phyloP scores from a whole-genome alignment of 2,888 invertebrate species.

The Drosophila bunnanda region DNA sequence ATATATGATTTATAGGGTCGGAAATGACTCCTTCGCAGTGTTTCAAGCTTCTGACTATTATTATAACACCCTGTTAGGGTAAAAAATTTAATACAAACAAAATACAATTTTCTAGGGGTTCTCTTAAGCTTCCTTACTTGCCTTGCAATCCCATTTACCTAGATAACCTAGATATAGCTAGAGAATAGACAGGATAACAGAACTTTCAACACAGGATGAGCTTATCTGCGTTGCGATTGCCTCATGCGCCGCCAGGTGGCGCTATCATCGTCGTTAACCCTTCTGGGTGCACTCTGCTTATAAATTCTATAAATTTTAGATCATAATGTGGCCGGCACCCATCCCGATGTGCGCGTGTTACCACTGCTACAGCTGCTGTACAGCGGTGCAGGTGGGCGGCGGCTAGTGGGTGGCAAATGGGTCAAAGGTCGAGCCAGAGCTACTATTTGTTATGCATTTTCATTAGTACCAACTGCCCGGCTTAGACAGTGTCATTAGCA shows the following conservation, averaged over 20 bases:
- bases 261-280: constrained; percentile 52
- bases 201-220: neutral
- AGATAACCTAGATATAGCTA: neutral
- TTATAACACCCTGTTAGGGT: neutral
- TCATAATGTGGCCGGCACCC: constrained; percentile 64
- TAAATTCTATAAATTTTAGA: constrained; percentile 80
- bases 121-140: neutral
- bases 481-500: constrained; percentile 64
- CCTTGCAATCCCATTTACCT: neutral
- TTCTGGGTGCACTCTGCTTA: constrained; percentile 66
- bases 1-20: too few species aligned
- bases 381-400: constrained; percentile 30
- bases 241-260: constrained; percentile 20
- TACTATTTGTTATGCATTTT: constrained; percentile 74
- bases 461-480: constrained; percentile 59
- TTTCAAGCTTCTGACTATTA: too few species aligned
- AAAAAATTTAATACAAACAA: neutral
- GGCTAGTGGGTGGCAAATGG: constrained; percentile 37
- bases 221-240: constrained; percentile 22
- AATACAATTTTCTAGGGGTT: neutral
- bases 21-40: neutral
- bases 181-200: neutral
- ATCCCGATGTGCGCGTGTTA: constrained; percentile 23
- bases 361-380: constrained; percentile 42
- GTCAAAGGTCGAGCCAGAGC: constrained; percentile 37